A percentile compares a stretch with the other conserved stretches of the same genome.
Evolutionary conservation across 1,140 invertebrate genomes (phyloP).

Genomic region (Steinernema feltiae): DNA sequence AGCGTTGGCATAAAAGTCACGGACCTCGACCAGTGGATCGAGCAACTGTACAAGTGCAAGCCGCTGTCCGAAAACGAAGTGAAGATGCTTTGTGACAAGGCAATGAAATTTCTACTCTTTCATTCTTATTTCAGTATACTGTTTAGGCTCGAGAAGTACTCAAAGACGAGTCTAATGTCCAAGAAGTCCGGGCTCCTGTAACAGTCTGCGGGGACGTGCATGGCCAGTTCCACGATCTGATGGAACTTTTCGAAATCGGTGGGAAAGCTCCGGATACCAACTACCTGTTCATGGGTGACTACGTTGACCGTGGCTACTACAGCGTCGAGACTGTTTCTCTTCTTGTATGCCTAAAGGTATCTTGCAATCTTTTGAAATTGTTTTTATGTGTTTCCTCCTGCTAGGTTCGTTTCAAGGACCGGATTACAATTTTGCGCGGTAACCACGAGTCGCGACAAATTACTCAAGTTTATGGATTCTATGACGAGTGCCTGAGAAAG

Average conservation of each 20-base stretch:
- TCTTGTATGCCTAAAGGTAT: constrained; percentile 92
- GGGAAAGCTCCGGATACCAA: constrained; percentile 98
- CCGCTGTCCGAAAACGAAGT: constrained; percentile 99
- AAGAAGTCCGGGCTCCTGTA: constrained; percentile 98
- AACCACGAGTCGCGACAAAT: constrained; percentile 99
- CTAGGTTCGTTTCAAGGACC: constrained; percentile 92
- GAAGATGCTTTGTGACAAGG: constrained; percentile 98
- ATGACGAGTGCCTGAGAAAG: constrained; percentile 78
- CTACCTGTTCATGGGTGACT: constrained; percentile 99
- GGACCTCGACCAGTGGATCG: constrained; percentile 98
- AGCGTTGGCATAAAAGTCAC: no score
- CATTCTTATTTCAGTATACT: neutral
- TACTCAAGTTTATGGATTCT: constrained; percentile 69
- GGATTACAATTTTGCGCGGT: constrained; percentile 96
- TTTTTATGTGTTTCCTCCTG: no score
- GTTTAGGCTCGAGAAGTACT: constrained; percentile 96
- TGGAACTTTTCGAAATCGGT: constrained; percentile 98
- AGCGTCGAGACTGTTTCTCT: constrained; percentile 98
- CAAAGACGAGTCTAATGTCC: constrained; percentile 96
- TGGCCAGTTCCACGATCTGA: constrained; percentile 98
- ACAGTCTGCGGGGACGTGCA: constrained; percentile 99
- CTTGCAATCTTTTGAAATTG: no score
- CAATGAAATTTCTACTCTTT: constrained; percentile 60
- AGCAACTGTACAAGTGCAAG: constrained; percentile 99
- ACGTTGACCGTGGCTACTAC: constrained; percentile 99